Evolutionary conservation across 1,140 invertebrate species (phyloP).

Genomic region (Acromyrmex charruanus): DNA sequence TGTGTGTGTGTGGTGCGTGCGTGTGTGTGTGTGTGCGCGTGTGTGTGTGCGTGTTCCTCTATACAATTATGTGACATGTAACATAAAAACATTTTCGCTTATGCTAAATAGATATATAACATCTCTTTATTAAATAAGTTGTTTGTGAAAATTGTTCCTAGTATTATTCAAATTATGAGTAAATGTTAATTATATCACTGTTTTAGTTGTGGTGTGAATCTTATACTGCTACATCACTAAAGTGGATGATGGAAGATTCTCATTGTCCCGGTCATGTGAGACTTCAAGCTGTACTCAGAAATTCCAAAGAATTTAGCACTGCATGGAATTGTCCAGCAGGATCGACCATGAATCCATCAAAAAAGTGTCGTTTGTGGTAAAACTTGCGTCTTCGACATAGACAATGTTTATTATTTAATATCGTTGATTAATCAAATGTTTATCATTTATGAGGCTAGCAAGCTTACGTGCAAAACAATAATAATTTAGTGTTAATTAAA

Average conservation of each 20-base stretch:
- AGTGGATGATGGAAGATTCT: conserved; percentile 90
- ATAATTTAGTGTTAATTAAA: neutral
- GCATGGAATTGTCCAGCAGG: conserved; percentile 92
- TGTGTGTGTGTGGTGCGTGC: no score
- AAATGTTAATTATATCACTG: conserved; percentile 10
- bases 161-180: no score
- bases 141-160: neutral
- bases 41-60: neutral
- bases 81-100: neutral
- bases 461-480: neutral
- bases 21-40: no score
- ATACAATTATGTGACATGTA: neutral
- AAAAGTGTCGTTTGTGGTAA: conserved; percentile 91
- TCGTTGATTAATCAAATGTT: conserved; percentile 30
- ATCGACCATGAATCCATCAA: conserved; percentile 94
- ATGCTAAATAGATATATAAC: neutral
- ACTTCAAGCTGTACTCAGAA: conserved; percentile 93
- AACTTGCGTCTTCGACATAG: neutral
- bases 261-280: conserved; percentile 92
- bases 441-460: neutral
- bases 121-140: neutral
- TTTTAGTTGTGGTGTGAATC: conserved; percentile 93
- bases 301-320: conserved; percentile 94
- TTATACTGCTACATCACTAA: conserved; percentile 88
- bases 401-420: conserved; percentile 1